These are phyloP conservation scores for Neoaliturus tenellus DNA, from an alignment of 2,888 invertebrate species.

Conservation along the genomic window DNA sequence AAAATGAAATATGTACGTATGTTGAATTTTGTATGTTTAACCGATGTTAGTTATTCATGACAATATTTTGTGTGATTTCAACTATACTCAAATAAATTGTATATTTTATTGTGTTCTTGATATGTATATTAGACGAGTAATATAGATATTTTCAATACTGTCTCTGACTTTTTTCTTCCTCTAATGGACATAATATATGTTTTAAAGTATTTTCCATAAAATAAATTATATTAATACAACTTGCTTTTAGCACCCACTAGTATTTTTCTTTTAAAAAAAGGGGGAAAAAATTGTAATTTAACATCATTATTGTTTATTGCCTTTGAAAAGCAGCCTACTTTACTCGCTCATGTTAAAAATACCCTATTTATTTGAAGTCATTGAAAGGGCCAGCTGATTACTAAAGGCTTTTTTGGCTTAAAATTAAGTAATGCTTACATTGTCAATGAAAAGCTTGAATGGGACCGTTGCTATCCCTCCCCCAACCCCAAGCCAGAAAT, in stretches of 20 bases:
- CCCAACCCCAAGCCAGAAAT: no score
- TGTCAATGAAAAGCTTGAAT: no score
- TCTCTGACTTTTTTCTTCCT: no score
- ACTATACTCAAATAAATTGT: constrained; percentile 33
- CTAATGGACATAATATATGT: no score
- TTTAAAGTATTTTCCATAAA: not conserved
- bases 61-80: constrained; percentile 52
- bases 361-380: no score
- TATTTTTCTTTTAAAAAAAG: not conserved
- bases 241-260: not conserved
- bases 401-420: no score
- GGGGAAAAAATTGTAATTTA: not conserved
- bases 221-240: not conserved
- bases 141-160: constrained; percentile 52
- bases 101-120: constrained; percentile 50
- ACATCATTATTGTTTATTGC: not conserved
- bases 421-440: no score
- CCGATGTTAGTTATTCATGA: constrained; percentile 49
- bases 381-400: no score
- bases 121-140: constrained; percentile 49
- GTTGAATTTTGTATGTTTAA: constrained; percentile 54
- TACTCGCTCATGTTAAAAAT: no score
- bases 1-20: constrained; percentile 56
- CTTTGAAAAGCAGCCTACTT: no score
- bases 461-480: no score